Base-by-base conservation (phyloP, 2,113 vertebrate genomes). In the Aegithalos caudatus region DNA sequence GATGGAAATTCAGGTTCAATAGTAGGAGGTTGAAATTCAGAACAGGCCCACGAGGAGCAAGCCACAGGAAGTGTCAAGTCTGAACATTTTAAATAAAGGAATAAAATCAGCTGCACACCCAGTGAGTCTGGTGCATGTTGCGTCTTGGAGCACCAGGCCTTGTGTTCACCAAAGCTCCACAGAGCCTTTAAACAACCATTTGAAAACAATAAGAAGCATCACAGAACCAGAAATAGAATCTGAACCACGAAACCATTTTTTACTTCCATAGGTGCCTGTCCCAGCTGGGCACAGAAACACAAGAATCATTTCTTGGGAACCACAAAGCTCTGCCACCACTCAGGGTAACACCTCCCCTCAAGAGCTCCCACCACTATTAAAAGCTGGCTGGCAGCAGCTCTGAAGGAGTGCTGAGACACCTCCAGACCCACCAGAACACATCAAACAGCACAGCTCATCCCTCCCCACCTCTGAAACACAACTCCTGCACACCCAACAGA, bases 371-470 rank as follows among this genome's bases (percentile, higher is more conserved):
- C 2, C 44, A 15, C 70, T 56, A 24, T 47, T 33, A 42, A 81
- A 85, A 88, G 51, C 85, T 58, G 4, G 18, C 22, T 91, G 60
- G 22, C n/a, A 86, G 86, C 88, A 94, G 88, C 67, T 44, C 44
- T 45, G 88, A 73, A 71, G 91, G 77, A 64, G 73, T 33, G 61
- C 77, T 87, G 67, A 91, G 80, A 88, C 81, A 91, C 78, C 88
- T 61, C 74, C 82, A 62, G 85, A 79, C 18, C 23, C 53, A 56
- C 15, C 40, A 53, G 44, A 62, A 45, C 1, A 74, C 20, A 35
- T 23, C 62, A 35, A 82, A 51, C 0, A 2, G 20, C 29, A 35
- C 54, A 80, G 60, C 62, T 58, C 60, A 88, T 38, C 24, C 4
- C 45, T 81, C 62, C 17, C 17, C 71, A 77, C 13, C 81, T 47